Conservation (phyloP, 2,888 invertebrate genomes). For the Eupithecia subfuscata region DNA sequence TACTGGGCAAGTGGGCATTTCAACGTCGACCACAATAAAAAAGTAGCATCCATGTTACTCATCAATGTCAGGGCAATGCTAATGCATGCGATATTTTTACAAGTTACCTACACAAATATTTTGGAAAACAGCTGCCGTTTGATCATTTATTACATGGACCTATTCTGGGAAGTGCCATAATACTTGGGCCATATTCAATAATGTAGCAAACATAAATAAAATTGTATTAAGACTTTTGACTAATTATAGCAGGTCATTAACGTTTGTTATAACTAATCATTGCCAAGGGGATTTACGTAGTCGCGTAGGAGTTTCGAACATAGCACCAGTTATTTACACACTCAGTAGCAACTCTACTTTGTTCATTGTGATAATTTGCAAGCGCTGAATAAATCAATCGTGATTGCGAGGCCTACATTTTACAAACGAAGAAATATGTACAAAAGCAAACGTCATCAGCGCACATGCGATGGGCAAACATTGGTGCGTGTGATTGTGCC, state of each 20-base stretch:
- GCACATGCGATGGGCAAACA: slow-evolving; percentile 72
- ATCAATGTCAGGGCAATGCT: slow-evolving; percentile 59
- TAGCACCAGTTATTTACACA: slow-evolving; percentile 14
- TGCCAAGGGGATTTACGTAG: slow-evolving; percentile 67
- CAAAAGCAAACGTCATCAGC: slow-evolving; percentile 79
- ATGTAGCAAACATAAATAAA: slow-evolving; percentile 19
- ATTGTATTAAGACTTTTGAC: slow-evolving; percentile 9
- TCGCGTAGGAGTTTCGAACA: slow-evolving; percentile 44
- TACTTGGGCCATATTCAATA: slow-evolving; percentile 21
- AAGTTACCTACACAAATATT: slow-evolving; percentile 36
- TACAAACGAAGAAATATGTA: slow-evolving; percentile 61
- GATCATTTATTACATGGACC: not conserved
- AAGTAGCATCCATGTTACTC: slow-evolving; percentile 57
- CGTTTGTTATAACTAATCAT: slow-evolving; percentile 64
- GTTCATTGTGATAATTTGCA: slow-evolving; percentile 30
- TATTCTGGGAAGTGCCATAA: slow-evolving; percentile 35
- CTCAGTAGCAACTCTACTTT: slow-evolving; percentile 1
- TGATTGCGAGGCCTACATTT: slow-evolving; percentile 41
- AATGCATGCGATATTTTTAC: slow-evolving; percentile 33
- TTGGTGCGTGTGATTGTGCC: slow-evolving; percentile 75
- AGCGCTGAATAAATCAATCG: slow-evolving; percentile 28
- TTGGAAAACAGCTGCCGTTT: slow-evolving; percentile 30
- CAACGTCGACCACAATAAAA: slow-evolving; percentile 47
- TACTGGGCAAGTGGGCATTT: slow-evolving; percentile 35
- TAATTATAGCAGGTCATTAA: slow-evolving; percentile 67